Evolutionary conservation across 2,888 invertebrate genomes (phyloP).

Genomic region (Papilio demoleus): DNA sequence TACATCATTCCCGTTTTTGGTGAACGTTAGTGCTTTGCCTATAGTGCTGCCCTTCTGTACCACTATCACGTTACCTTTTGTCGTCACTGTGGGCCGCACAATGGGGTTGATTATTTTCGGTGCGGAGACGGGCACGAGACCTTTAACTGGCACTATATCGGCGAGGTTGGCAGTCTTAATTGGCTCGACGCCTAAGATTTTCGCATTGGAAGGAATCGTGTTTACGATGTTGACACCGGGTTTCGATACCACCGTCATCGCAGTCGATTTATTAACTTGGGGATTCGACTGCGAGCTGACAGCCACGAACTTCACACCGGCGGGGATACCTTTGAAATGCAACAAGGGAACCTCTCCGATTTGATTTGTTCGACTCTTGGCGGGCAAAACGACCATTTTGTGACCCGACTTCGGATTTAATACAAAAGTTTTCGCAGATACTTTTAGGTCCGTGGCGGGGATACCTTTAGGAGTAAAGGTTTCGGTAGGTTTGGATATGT

Average conservation of each 20-base stretch:
- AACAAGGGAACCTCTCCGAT: slow-evolving; percentile 71
- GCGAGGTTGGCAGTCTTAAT: slow-evolving; percentile 77
- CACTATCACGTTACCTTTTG: slow-evolving; percentile 84
- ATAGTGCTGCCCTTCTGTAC: slow-evolving; percentile 83
- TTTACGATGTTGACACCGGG: slow-evolving; percentile 56
- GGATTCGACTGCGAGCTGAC: slow-evolving; percentile 68
- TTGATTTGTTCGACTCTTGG: slow-evolving; percentile 70
- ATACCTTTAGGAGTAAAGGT: slow-evolving; percentile 75
- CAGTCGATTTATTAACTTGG: slow-evolving; percentile 59
- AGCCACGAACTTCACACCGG: slow-evolving; percentile 77
- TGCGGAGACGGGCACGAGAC: slow-evolving; percentile 66
- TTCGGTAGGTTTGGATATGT: slow-evolving; percentile 64
- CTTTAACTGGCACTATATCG: slow-evolving; percentile 77
- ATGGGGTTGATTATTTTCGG: slow-evolving; percentile 75
- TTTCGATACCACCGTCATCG: slow-evolving; percentile 68
- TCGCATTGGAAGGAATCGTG: slow-evolving; percentile 60
- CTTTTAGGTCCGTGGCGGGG: slow-evolving; percentile 77
- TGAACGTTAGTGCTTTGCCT: slow-evolving; percentile 76
- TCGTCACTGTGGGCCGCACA: slow-evolving; percentile 66
- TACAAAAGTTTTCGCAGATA: slow-evolving; percentile 78
- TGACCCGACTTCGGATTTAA: slow-evolving; percentile 78
- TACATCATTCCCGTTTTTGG: slow-evolving; percentile 77
- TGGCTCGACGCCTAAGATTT: slow-evolving; percentile 60
- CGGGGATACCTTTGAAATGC: slow-evolving; percentile 76
- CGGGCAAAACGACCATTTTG: slow-evolving; percentile 80